A percentile compares a stretch with the other conserved stretches of the same genome.
phyloP scores from a whole-genome alignment of 2,113 vertebrate genomes.

The Astur gentilis region DNA sequence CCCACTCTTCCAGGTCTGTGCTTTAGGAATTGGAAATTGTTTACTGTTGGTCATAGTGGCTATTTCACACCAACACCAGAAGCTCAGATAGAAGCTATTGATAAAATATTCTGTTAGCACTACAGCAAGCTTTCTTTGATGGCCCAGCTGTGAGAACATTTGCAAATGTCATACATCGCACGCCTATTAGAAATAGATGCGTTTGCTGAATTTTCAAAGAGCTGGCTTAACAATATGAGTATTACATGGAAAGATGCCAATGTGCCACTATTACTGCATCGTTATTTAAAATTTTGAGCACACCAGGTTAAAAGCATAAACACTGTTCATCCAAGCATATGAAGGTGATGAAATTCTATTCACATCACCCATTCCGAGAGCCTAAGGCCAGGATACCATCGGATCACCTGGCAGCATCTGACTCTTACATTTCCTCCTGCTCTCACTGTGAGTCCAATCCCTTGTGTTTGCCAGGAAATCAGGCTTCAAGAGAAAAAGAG shows the following conservation, averaged over 20 bases:
- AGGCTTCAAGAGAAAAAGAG: neutral
- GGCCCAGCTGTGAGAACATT: conserved; percentile 10
- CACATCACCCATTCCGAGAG: neutral
- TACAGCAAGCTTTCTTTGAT: neutral
- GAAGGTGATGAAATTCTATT: neutral
- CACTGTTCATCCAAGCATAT: neutral
- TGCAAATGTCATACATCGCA: neutral
- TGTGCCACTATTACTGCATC: neutral
- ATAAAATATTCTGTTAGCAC: neutral
- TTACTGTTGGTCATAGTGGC: neutral
- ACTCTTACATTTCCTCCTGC: neutral
- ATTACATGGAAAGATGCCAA: neutral
- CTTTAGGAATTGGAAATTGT: neutral
- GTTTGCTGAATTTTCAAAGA: neutral
- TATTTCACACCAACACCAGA: neutral
- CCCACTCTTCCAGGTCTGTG: neutral
- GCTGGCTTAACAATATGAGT: neutral
- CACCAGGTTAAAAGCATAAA: neutral
- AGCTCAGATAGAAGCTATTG: neutral
- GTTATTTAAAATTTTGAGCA: neutral
- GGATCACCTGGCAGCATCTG: neutral
- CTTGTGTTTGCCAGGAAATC: neutral
- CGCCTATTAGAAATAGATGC: neutral
- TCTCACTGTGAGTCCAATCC: neutral
- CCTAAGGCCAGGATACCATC: neutral